phyloP scores from a whole-genome alignment of 2,888 invertebrate species.

The Scelioninae gen. 2 region DNA sequence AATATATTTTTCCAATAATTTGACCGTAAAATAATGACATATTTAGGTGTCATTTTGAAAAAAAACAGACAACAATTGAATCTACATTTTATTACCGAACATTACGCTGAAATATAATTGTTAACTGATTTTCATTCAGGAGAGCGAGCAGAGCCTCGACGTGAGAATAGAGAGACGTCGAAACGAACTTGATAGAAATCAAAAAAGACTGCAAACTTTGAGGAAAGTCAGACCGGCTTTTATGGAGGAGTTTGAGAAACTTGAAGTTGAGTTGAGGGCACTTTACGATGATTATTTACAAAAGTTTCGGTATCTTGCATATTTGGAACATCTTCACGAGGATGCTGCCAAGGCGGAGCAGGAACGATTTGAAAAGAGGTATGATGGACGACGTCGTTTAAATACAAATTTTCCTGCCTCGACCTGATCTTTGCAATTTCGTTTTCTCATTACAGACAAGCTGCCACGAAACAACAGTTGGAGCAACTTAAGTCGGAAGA shows the following conservation, averaged over 20 bases:
- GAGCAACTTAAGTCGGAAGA: conserved; percentile 78
- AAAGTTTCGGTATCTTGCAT: conserved; percentile 91
- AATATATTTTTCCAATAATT: too few species aligned
- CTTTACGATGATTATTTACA: conserved; percentile 92
- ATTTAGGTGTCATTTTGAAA: too few species aligned
- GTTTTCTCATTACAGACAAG: conserved; percentile 66
- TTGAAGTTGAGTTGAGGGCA: conserved; percentile 89
- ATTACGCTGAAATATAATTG: background rate
- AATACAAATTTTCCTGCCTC: background rate
- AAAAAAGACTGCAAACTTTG: conserved; percentile 93
- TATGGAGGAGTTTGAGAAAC: conserved; percentile 94
- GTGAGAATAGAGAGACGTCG: conserved; percentile 93
- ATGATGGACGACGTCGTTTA: background rate
- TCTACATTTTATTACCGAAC: too few species aligned
- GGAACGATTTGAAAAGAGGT: conserved; percentile 85
- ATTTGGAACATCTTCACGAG: conserved; percentile 90
- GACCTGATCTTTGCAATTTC: conserved; percentile 5
- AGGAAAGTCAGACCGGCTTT: conserved; percentile 98
- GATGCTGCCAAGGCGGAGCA: conserved; percentile 87
- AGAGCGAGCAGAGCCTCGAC: conserved; percentile 92
- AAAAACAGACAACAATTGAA: too few species aligned
- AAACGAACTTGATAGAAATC: conserved; percentile 86
- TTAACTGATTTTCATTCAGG: conserved; percentile 72
- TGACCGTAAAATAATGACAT: too few species aligned
- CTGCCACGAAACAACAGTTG: conserved; percentile 77